phyloP scores from a whole-genome alignment of 2,113 vertebrate species.

The Castor canadensis region DNA sequence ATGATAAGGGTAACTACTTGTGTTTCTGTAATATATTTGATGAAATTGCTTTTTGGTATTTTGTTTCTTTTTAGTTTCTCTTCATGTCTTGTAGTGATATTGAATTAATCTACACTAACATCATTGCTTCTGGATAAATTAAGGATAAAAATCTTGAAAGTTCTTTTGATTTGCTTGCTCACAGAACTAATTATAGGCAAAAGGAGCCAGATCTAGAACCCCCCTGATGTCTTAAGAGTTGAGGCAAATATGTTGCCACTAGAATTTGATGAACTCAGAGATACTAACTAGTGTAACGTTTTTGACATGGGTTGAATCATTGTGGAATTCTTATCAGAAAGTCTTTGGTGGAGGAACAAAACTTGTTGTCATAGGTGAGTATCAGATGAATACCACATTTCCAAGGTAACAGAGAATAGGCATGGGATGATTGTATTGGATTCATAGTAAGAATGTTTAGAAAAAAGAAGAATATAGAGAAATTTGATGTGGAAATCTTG shows the following conservation, averaged over 20 bases:
- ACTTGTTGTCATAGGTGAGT: slow-evolving; percentile 25
- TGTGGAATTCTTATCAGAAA: background rate
- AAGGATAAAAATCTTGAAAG: background rate
- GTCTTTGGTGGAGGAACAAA: slow-evolving; percentile 37
- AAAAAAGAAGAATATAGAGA: background rate
- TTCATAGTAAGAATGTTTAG: background rate
- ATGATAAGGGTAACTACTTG: no score
- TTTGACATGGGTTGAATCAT: slow-evolving; percentile 6
- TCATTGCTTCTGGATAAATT: background rate
- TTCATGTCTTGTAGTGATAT: background rate
- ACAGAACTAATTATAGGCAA: background rate
- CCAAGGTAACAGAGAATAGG: background rate
- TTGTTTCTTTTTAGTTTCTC: background rate
- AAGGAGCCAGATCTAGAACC: background rate
- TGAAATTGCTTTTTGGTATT: background rate
- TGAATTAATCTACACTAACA: background rate
- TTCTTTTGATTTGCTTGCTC: background rate
- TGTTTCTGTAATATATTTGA: background rate
- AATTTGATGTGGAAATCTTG: background rate
- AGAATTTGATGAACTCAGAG: background rate
- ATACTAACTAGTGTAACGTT: background rate
- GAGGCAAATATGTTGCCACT: background rate
- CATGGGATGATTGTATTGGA: background rate
- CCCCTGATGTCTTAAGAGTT: background rate
- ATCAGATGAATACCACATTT: background rate